A percentile compares a stretch with the other conserved stretches of the same genome.
Evolutionary conservation across 1,140 invertebrate species (phyloP).

Genomic region (Ceratitis capitata): DNA sequence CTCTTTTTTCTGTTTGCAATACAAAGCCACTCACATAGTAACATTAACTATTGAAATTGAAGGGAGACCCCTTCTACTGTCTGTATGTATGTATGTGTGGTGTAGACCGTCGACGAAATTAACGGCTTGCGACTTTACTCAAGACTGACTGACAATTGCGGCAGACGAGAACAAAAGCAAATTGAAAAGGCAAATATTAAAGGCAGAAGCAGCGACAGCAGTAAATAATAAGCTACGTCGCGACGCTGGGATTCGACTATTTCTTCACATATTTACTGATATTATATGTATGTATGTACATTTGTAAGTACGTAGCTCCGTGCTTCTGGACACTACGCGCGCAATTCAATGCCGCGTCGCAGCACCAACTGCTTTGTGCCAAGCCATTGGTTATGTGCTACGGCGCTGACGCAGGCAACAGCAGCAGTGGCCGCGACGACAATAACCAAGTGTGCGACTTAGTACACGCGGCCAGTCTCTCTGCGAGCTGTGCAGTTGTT

Average conservation of each 20-base stretch:
- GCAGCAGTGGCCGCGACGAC: neutral
- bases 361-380: too few relatives aligned
- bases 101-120: too few relatives aligned
- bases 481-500: neutral
- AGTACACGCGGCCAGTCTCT: neutral
- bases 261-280: neutral
- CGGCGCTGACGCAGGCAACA: too few relatives aligned
- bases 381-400: too few relatives aligned
- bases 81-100: too few relatives aligned
- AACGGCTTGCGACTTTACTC: neutral
- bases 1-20: neutral
- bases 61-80: neutral
- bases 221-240: neutral
- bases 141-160: conserved; percentile 5
- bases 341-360: neutral
- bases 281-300: neutral
- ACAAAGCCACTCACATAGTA: neutral
- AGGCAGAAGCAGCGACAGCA: neutral
- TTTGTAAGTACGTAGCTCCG: neutral
- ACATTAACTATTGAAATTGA: neutral
- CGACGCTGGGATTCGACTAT: neutral
- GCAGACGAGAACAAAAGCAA: neutral
- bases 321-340: neutral
- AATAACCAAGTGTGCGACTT: neutral
- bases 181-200: neutral